A percentile compares a stretch with the other conserved stretches of the same genome.
These are phyloP conservation scores for Rhinophrynus dorsalis DNA, from an alignment of 2,797 vertebrate genomes.

Conservation along the genomic window DNA sequence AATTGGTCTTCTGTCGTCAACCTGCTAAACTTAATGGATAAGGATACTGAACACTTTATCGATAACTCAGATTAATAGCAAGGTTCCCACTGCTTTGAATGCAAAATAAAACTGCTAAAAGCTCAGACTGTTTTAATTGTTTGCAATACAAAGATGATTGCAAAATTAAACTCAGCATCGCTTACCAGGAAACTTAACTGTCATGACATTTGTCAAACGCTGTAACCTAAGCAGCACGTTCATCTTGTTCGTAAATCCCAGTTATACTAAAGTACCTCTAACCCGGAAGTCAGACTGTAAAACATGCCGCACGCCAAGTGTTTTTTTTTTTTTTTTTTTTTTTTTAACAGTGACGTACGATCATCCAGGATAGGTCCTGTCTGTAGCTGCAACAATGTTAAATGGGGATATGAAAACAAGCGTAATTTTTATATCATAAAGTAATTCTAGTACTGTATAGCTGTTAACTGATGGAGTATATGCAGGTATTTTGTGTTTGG, in stretches of 20 bases:
- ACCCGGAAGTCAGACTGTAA: not conserved
- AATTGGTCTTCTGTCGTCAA: not conserved
- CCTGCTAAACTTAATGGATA: not conserved
- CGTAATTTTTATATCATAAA: not conserved
- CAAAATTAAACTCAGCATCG: not conserved
- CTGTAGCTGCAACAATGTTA: not conserved
- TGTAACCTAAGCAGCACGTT: not conserved
- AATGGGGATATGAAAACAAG: not conserved
- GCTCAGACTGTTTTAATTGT: too few species aligned
- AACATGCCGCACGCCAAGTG: not conserved
- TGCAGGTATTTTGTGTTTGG: too few species aligned
- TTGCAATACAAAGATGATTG: too few species aligned
- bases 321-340: too few species aligned
- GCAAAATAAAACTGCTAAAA: too few species aligned
- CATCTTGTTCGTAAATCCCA: not conserved
- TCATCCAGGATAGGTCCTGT: not conserved
- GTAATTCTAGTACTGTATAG: not conserved
- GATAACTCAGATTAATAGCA: not conserved
- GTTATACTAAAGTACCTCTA: too few species aligned
- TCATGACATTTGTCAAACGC: not conserved
- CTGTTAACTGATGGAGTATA: too few species aligned
- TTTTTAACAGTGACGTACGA: not conserved
- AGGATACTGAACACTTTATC: not conserved
- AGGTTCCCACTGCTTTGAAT: too few species aligned
- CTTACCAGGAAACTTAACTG: not conserved